Evolutionary conservation across 2,888 invertebrate genomes (phyloP).

Genomic region (Hemicrepidius hirtus): DNA sequence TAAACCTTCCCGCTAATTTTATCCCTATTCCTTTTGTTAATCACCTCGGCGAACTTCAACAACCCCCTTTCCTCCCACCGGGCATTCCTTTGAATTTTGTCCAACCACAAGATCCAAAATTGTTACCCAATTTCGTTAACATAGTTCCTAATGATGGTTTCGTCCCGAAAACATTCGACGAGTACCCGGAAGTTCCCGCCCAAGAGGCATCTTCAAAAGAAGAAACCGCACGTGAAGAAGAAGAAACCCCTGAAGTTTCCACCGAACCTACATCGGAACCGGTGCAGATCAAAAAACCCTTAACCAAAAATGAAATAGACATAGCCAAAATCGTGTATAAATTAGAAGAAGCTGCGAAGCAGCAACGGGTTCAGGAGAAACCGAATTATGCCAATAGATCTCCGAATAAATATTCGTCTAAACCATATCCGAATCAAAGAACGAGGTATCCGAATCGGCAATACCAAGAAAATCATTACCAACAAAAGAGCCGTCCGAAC

Average conservation of each 20-base stretch:
- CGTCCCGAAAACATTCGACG: conserved; percentile 46
- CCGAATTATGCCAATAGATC: conserved; percentile 39
- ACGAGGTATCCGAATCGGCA: neutral
- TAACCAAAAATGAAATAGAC: conserved; percentile 63
- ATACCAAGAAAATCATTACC: conserved; percentile 17
- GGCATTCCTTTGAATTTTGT: conserved; percentile 67
- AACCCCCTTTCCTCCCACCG: conserved; percentile 60
- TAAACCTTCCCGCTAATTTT: conserved; percentile 66
- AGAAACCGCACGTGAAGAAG: conserved; percentile 18
- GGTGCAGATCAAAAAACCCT: neutral
- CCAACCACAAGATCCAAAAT: conserved; percentile 62
- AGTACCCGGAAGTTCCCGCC: neutral
- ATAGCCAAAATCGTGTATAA: conserved; percentile 70
- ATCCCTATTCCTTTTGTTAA: conserved; percentile 65
- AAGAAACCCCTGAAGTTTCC: conserved; percentile 18
- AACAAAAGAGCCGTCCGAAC: neutral
- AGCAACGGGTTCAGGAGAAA: no score
- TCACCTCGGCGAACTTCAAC: conserved; percentile 60
- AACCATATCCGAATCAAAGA: conserved; percentile 21
- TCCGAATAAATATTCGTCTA: conserved; percentile 36
- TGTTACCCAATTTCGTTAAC: conserved; percentile 61
- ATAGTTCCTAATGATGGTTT: conserved; percentile 53
- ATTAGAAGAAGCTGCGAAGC: conserved; percentile 69
- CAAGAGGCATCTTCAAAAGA: conserved; percentile 14
- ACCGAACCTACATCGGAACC: neutral